Base-by-base conservation (phyloP, 2,797 vertebrate species). In the Eurystomus glaucurus region DNA sequence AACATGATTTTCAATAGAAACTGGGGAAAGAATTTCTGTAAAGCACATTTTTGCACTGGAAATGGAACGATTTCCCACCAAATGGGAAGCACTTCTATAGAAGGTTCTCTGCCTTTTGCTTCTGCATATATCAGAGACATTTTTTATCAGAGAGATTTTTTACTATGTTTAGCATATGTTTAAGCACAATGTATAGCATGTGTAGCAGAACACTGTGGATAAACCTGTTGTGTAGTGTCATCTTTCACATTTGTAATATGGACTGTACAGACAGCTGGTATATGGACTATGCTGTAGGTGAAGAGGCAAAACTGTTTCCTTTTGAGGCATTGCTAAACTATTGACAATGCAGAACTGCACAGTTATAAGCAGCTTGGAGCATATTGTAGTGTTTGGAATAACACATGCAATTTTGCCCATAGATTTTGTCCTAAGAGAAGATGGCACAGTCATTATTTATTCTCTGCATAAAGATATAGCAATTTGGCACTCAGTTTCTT, bases 381-480 rank as follows among this genome's bases (percentile, higher is more conserved):
- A 77, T 45, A 65, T 2, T 74, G 33, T 37, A 68, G 31, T 61
- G 33, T 65, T 94, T 80, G 60, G 28, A 91, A 51, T 52, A 87
- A 54, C 17, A 92, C 7, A 50, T 79, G 46, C 29, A 65, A 60
- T 91, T 87, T 89, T 79, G 26, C 37, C 41, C 0, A 0, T 9
- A 81, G 66, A 35, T 91, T 87, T 87, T 50, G 29, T 57, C 41
- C 12, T 81, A 45, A 57, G 65, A 89, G 41, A 87, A 92, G 58
- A 87, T 55, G 43, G 39, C 70, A 19, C 33, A 89, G 29, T 48
- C 58, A 82, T 94, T 62, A 91, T 60, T 90, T 58, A 66, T 76
- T 64, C 28, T 51, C n/a, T 70, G 93, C 55, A 72, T 80, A 77
- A 89, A 93, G 33, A 33, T 79, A 58, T 54, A 92, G 58, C n/a